Evolutionary conservation across 2,888 invertebrate genomes (phyloP), one percentile per base, ranked within the genome.

Genomic region (Micoletzkya japonica): DNA sequence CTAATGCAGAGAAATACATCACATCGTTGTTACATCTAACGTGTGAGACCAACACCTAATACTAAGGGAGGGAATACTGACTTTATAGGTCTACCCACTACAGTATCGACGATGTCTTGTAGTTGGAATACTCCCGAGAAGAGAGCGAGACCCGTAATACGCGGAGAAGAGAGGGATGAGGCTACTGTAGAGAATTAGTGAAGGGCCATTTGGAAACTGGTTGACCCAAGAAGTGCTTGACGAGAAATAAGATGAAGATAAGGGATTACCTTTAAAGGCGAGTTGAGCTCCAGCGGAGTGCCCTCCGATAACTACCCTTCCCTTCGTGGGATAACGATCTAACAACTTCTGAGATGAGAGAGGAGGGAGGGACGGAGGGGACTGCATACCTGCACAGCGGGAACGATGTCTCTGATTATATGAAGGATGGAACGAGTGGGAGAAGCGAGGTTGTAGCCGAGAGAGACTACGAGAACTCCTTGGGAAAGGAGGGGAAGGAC

Each of bases 281-380:
- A 67, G 67, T 28, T 67, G 67, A 0, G 57, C 67, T 2, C 67
- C 67, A 1, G 57, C 67, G 1, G 67, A 67, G 34, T 67, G 67
- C 2, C 67, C 67, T 20, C 67, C 67, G 3, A 67, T 44, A 2
- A 67, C 67, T 14, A 67, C 32, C 14, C 67, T 17, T n/a, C 57
- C 57, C 14, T 34, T 34, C 4, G 56, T 17, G 10, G 67, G 56
- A 32, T 44, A 44, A 10, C 56, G 37, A 1, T 56, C 2, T 2
- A 67, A 39, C 2, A 57, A 24, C n/a, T 56, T 67, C 67, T 67
- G 66, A n/a, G 37, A 37, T 14, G 10, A n/a, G 17, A 34, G 32
- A 30, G 17, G 14, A 10, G 7, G 54, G 7, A 24, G 54, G 10
- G 6, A 14, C 30, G 24, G 6, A 14, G 26, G 20, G 32, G 34